Base-by-base conservation (phyloP, 2,888 invertebrate genomes). In the Griposia aprilina region DNA sequence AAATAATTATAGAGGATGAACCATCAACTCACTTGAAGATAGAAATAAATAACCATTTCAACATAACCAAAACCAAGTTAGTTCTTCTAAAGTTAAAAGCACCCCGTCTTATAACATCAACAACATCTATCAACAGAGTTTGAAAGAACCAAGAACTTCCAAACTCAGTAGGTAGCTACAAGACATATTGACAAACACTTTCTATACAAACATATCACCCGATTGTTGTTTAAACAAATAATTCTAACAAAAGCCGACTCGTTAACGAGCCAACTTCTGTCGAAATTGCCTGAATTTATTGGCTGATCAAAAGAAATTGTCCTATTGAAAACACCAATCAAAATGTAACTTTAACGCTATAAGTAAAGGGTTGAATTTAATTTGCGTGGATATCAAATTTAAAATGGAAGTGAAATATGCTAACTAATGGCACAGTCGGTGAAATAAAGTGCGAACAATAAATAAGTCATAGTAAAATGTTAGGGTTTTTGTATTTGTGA, bases 251-350 rank as follows among this genome's bases (percentile, higher is more conserved):
- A 88, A 78, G 74, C 81, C 77, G 81, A 72, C 76, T 84, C 80
- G 78, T 75, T 87, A 89, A 88, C 88, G 88, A 85, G 84, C 84
- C 60, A 89, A 88, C 82, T 88, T 87, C 70, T 80, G 79, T 70
- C 82, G 80, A 87, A 88, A 86, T 83, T 82, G 84, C 48, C 81
- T 67, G 63, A 86, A 89, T 89, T 88, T 89, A 89, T 89, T 84
- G 86, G 80, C 84, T 87, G 88, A 89, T 89, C 89, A 89, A 88
- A 89, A 87, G 88, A 87, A 88, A 87, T 86, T 82, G 83, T 84
- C 72, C 73, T 68, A 80, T 20, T 78, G 60, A 48, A 48, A 59
- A 76, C 23, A 52, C 17, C 20, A 41, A 68, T 50, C 41, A 8
- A 85, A 67, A 78, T 72, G 60, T 10, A 71, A 79, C 83, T 74